Percentiles rank a stretch among this genome's conserved stretches.
Conservation (phyloP, 2,797 vertebrate species). For the Sebastes cheni region DNA sequence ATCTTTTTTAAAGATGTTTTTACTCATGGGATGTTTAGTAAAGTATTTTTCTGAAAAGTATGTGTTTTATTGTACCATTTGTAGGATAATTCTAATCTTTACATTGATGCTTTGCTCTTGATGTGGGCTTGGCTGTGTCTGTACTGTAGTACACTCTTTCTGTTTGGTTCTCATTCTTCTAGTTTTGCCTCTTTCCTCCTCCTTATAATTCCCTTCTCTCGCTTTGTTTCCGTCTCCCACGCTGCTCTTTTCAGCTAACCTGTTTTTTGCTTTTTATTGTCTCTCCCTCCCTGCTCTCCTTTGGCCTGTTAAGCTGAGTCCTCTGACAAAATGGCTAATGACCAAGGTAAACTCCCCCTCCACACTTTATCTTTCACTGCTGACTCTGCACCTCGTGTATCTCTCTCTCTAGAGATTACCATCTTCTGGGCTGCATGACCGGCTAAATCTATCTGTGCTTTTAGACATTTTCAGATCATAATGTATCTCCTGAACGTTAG, state of each 20-base stretch:
- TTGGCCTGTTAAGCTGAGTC: constrained; percentile 95
- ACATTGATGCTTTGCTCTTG: constrained; percentile 33
- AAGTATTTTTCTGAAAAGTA: background rate
- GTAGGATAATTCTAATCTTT: background rate
- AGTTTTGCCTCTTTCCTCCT: constrained; percentile 16
- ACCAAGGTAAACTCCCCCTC: constrained; percentile 95
- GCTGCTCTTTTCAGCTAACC: constrained; percentile 78
- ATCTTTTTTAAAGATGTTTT: background rate
- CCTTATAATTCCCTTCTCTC: constrained; percentile 20
- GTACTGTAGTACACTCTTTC: constrained; percentile 10
- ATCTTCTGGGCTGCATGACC: constrained; percentile 45
- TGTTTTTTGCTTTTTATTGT: constrained; percentile 86
- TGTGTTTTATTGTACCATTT: background rate
- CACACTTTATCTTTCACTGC: constrained; percentile 64
- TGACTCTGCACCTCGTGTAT: constrained; percentile 34
- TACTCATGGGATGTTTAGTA: background rate
- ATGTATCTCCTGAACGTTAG: background rate
- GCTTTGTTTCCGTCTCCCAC: constrained; percentile 50
- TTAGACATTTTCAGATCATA: background rate
- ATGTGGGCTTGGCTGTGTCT: constrained; percentile 28
- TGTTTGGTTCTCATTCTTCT: constrained; percentile 31
- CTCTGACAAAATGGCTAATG: constrained; percentile 99
- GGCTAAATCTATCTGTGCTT: constrained; percentile 16
- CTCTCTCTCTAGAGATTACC: constrained; percentile 40
- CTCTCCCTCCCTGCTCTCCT: constrained; percentile 83